Base-by-base conservation (phyloP, 2,113 vertebrate genomes). In the Neoarius graeffei region DNA sequence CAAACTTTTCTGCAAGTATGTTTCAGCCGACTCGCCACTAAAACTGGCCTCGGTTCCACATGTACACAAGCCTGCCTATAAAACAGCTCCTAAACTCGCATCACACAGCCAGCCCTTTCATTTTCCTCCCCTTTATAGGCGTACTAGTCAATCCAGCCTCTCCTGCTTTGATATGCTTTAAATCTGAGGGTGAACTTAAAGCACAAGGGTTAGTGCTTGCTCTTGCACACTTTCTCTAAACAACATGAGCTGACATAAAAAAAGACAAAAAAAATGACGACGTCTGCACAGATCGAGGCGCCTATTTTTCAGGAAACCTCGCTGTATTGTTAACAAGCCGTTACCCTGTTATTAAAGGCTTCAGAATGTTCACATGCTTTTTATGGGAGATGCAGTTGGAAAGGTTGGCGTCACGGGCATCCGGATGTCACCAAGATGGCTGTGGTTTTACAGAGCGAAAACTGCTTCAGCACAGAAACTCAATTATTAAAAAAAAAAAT, bases 361-460 rank as follows among this genome's bases (percentile, higher is more conserved):
- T 90, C 52, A 81, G 80, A 89, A 90, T 87, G 91, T 92, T 90
- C 86, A 89, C 89, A 85, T 90, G 88, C 50, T 92, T 91, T 93
- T 94, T 93, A 91, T 90, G 85, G 88, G 74, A 60, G 83, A 54
- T 35, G 54, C 59, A 69, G n/a, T 20, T 30, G 17, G 35, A 11
- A 27, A 67, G 50, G 85, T 66, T 77, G 59, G 73, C 14, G 85
- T 86, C 62, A 57, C 62, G 11, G 17, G 48, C 64, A 52, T 81
- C 52, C 54, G 54, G 77, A 81, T 81, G 77, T 57, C 77, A 57
- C 54, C 30, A 30, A 81, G 77, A 81, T 56, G 54, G 54, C 77
- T 54, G 77, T 54, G 25, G 77, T 57, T 57, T 81, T 0, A 7
- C 67, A 52, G 48, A 77, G 50, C 20, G 52, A 48, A 77, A 14